Conservation (phyloP, 2,888 invertebrate genomes). For the Stenotaenia linearis region DNA sequence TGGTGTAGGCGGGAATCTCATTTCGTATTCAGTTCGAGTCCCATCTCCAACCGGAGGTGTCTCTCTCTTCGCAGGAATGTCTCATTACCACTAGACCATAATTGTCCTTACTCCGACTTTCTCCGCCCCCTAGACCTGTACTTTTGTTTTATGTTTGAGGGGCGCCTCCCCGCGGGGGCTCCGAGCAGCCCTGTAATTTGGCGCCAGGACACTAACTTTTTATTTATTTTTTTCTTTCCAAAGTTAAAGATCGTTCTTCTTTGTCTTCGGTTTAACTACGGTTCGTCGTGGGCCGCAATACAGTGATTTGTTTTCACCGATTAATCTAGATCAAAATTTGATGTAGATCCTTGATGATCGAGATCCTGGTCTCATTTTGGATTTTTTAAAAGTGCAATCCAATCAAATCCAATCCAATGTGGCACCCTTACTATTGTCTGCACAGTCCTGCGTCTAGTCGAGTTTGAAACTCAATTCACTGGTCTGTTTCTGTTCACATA, state of each 20-base stretch:
- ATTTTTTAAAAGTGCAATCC: too few species aligned
- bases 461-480: too few species aligned
- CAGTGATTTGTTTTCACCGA: too few species aligned
- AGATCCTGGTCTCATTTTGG: too few species aligned
- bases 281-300: too few species aligned
- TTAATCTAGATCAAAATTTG: too few species aligned
- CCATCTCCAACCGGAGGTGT: constrained; percentile 8
- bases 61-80: constrained; percentile 15
- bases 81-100: constrained; percentile 24
- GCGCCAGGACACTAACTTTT: constrained; percentile 17
- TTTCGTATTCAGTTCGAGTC: neutral
- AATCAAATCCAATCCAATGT: too few species aligned
- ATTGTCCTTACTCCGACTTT: constrained; percentile 27
- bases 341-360: too few species aligned
- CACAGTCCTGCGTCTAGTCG: too few species aligned
- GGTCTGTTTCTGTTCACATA: too few species aligned
- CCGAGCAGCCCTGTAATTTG: constrained; percentile 23
- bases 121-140: constrained; percentile 19
- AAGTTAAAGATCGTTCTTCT: neutral
- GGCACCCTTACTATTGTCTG: too few species aligned
- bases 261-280: neutral
- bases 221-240: neutral
- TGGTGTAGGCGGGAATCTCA: constrained; percentile 24
- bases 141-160: constrained; percentile 26
- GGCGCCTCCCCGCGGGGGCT: constrained; percentile 22